Evolutionary conservation across 2,113 vertebrate genomes (phyloP).

Genomic region (Sceloporus undulatus): DNA sequence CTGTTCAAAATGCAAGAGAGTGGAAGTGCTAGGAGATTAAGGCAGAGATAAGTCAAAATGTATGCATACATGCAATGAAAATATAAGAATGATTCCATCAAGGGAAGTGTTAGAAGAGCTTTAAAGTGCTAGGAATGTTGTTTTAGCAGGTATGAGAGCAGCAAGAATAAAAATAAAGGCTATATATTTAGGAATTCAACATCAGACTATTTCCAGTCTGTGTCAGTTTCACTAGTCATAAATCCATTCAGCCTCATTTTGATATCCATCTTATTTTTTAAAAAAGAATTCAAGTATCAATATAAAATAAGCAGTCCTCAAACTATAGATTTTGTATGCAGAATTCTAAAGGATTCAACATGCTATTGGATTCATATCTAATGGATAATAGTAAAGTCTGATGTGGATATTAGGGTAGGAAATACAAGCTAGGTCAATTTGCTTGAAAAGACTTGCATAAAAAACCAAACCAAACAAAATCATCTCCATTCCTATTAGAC

Average conservation of each 20-base stretch:
- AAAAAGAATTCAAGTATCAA: not conserved
- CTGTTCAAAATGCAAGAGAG: not conserved
- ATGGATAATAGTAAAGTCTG: not conserved
- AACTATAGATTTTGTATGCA: not conserved
- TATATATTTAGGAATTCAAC: not conserved
- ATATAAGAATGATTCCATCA: not conserved
- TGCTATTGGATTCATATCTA: not conserved
- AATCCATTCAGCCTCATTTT: not conserved
- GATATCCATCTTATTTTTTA: not conserved
- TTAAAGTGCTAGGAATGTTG: slow-evolving; percentile 31
- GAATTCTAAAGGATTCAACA: not conserved
- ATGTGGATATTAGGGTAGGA: not conserved
- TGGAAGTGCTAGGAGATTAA: slow-evolving; percentile 3
- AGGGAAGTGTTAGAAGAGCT: not conserved
- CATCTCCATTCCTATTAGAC: not conserved
- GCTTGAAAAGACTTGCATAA: not conserved
- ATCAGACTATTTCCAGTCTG: not conserved
- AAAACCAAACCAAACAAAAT: not conserved
- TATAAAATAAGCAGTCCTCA: not conserved
- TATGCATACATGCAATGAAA: slow-evolving; percentile 26
- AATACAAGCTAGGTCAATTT: not conserved
- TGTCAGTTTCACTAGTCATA: not conserved
- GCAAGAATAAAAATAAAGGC: not conserved
- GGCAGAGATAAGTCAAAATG: not conserved
- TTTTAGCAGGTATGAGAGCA: slow-evolving; percentile 5